Evolutionary conservation across 2,888 invertebrate genomes (phyloP).

Genomic region (Rhopalosiphum nymphaeae): DNA sequence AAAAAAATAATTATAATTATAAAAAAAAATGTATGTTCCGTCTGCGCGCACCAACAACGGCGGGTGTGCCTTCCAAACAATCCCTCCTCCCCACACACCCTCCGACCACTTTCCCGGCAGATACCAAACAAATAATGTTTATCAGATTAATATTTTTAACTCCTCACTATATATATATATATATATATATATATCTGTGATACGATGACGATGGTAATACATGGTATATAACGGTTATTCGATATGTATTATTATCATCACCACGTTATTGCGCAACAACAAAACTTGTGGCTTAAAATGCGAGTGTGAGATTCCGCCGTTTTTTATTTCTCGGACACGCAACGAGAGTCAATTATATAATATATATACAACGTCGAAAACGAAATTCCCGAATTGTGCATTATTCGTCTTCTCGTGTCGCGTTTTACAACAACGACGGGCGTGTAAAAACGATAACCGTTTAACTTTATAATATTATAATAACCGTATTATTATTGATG

Average conservation of each 20-base stretch:
- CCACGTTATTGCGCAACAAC: constrained; percentile 34
- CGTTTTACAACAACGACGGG: not conserved
- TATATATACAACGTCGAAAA: constrained; percentile 18
- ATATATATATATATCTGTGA: constrained; percentile 43
- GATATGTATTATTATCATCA: constrained; percentile 34
- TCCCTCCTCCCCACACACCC: not conserved
- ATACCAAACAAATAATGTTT: constrained; percentile 26
- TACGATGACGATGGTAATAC: constrained; percentile 47
- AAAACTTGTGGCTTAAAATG: constrained; percentile 48
- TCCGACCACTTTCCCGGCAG: not conserved
- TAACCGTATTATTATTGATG: no score
- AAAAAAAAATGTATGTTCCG: not conserved
- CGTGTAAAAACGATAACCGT: constrained; percentile 27
- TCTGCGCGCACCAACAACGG: not conserved
- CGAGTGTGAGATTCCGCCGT: not conserved
- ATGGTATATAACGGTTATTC: constrained; percentile 5
- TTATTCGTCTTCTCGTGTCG: constrained; percentile 3
- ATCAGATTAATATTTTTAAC: constrained; percentile 14
- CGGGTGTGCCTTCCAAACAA: not conserved
- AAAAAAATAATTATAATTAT: not conserved
- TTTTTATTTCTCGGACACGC: constrained; percentile 15
- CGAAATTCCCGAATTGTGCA: constrained; percentile 50
- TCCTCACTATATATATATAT: no score
- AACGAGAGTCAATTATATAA: constrained; percentile 64
- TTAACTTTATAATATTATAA: not conserved